A percentile compares a stretch with the other conserved stretches of the same genome.
Conservation (phyloP, 2,888 invertebrate genomes). For the Poecilus cupreus region DNA sequence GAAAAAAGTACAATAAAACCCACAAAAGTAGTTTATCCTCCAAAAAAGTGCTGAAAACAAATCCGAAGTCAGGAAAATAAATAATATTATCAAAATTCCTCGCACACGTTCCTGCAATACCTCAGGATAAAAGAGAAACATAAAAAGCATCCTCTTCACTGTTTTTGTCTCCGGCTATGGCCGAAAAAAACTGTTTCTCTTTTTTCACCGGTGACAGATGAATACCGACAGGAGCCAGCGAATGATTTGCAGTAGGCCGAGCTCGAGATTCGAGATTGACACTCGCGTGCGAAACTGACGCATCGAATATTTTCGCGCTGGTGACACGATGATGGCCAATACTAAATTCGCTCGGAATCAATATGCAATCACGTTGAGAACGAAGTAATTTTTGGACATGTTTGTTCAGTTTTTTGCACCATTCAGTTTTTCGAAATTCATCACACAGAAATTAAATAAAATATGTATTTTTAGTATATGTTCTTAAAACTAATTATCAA, state of each 20-base stretch:
- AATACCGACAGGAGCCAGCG: background rate
- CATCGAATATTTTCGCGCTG: no score
- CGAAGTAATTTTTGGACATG: no score
- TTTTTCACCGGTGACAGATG: constrained; percentile 27
- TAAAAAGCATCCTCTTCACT: constrained; percentile 15
- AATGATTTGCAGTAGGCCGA: background rate
- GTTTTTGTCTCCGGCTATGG: constrained; percentile 6
- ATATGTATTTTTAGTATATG: no score
- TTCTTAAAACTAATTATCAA: no score
- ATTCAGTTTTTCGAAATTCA: no score
- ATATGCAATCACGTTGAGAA: no score
- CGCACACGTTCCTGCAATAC: constrained; percentile 22
- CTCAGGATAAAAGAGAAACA: constrained; percentile 1
- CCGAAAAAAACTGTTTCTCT: constrained; percentile 20
- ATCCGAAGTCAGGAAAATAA: background rate
- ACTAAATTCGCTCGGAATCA: no score
- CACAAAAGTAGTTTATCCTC: background rate
- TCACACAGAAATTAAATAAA: no score
- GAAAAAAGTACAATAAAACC: no score
- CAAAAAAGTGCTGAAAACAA: background rate
- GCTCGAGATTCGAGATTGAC: background rate
- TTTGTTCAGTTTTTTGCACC: no score
- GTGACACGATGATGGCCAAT: no score
- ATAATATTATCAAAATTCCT: constrained; percentile 32
- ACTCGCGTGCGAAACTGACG: background rate